Evolutionary conservation across 2,113 vertebrate species (phyloP), one percentile per base, ranked within the genome.

Genomic region (Egretta garzetta): DNA sequence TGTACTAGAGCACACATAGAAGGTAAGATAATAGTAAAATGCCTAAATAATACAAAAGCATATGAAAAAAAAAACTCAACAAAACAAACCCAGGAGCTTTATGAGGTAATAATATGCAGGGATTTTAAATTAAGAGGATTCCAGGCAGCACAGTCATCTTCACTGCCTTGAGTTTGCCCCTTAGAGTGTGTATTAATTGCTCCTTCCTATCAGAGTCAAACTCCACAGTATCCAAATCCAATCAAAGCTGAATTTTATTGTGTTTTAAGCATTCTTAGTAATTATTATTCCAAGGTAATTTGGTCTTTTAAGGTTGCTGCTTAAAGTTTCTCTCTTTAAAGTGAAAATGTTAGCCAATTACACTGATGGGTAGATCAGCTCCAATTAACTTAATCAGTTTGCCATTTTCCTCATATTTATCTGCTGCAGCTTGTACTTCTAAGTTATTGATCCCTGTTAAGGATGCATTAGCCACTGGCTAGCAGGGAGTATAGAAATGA

Each of bases 171-270:
- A 73, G 33, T 90, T 93, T 96, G 76, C 49, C 82, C 88, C 80
- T 90, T 79, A 76, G 52, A 88, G 63, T 59, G 56, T 52, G 32
- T 59, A 49, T 87, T 96, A 96, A 96, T 95, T 97, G 37, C 30
- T 89, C 63, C 45, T 93, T 95, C 59, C 59, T 85, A 77, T 80
- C 80, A 77, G 47, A 63, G 37, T 30, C n/a, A 50, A 84, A 86
- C 73, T 91, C 76, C 74, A 90, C 55, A 60, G 76, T 37, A 80
- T 66, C 86, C 37, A 94, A 75, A 91, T 93, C 2, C 0, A 74
- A 95, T 93, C 93, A 97, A 96, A 97, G 63, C 8, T 60, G 53
- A 55, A 87, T 93, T 91, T 95, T 66, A 70, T 70, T 93, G 56
- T 66, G 47, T 84, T 97, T 96, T 81, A 93, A 86, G 35, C 73